Conservation (phyloP, 2,113 vertebrate species). For the Archilochus colubris region DNA sequence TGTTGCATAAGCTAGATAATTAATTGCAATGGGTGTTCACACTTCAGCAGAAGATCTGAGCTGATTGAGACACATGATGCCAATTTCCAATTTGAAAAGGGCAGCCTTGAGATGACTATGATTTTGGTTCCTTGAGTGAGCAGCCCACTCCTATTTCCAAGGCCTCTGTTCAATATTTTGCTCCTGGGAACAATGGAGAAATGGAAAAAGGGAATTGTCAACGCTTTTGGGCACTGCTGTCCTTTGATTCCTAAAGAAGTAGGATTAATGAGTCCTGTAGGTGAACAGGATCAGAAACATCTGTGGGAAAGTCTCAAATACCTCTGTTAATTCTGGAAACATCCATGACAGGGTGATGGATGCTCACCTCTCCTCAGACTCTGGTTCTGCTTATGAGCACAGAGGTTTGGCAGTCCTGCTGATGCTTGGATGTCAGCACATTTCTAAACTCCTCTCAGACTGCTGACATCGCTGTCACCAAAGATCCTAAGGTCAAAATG, state of each 20-base stretch:
- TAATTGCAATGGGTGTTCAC: slow-evolving; percentile 2
- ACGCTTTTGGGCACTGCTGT: neutral
- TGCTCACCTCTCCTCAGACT: neutral
- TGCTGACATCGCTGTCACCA: fast-evolving
- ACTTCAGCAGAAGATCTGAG: neutral
- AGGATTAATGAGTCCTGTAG: neutral
- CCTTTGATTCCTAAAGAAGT: neutral
- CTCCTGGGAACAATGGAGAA: neutral
- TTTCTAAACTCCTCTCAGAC: neutral
- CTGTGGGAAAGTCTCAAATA: neutral
- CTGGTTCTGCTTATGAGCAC: neutral
- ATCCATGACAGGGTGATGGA: neutral
- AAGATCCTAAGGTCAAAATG: neutral
- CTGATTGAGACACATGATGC: neutral
- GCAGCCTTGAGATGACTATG: neutral
- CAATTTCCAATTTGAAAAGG: neutral
- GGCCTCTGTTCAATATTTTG: neutral
- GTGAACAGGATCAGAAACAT: neutral
- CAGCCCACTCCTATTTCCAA: neutral
- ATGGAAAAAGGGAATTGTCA: neutral
- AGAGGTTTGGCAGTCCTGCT: neutral
- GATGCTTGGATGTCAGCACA: neutral
- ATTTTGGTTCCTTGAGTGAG: neutral
- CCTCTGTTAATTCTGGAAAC: neutral
- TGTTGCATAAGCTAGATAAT: neutral